Evolutionary conservation across 2,888 invertebrate species (phyloP), one percentile per base, ranked within the genome.

Genomic region (Pachycephus smyrnensis): DNA sequence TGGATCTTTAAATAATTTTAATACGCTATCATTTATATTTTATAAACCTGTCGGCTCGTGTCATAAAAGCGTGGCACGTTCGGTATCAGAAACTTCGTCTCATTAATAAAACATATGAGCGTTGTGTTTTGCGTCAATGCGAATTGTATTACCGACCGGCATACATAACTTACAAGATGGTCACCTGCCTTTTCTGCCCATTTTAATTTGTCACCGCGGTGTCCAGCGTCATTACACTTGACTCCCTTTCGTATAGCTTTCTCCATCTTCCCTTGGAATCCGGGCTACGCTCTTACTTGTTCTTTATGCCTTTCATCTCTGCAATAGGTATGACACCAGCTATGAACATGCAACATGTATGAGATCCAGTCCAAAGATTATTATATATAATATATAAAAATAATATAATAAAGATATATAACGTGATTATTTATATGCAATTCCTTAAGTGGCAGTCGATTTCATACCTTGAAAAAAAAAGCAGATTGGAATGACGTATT

Each of bases 131-230:
- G 75, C 76, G 78, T 76, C 78, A 75, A 75, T 75, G 78, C 75
- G 78, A 78, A 78, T 78, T 73, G 78, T 36, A 40, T n/a, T 69
- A 31, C 75, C 71, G 71, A 12, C 71, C 31, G 71, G 32, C 71
- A 71, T 71, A 71, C 71, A 31, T 71, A 71, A 31, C 31, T 32
- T 31, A 71, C 31, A 32, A 32, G 71, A 12, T 15, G 71, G 32
- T 32, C 71, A 32, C 31, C 71, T 71, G 71, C 30, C 71, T 71
- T 71, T 31, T 71, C 32, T 80, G 68, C 79, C 81, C 81, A 84
- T 82, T 86, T 85, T 86, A 85, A 85, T 85, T 84, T 85, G 84
- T 85, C 86, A 86, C 82, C 82, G 79, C 80, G 78, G 32, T 71
- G 32, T 32, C 71, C 71, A 15, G 71, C 71, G 32, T 71, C 32